Base-by-base conservation (phyloP, 2,113 vertebrate genomes). In the Regulus satrapa region DNA sequence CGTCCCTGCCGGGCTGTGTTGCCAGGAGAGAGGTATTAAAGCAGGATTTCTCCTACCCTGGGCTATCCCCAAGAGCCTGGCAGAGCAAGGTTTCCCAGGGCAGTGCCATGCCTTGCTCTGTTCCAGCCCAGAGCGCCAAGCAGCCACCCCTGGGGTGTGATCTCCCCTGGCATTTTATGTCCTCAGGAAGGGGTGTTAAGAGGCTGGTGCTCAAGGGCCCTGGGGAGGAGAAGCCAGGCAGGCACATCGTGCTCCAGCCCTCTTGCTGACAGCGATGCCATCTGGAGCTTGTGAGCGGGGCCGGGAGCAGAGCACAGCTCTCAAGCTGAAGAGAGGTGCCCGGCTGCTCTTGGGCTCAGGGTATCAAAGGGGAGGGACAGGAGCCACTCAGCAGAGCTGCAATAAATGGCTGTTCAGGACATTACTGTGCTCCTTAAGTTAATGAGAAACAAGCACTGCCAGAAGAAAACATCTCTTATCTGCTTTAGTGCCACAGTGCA, bases 401-500 rank as follows among this genome's bases (percentile, higher is more conserved):
- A 43, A 7, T 93, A 78, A 95, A 89, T 91, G 93, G 63, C 66
- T 97, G 96, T 95, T 97, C 91, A 87, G 97, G 95, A 95, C 91
- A 85, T 96, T 92, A 94, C 69, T 67, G 67, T 93, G 90, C 95
- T 97, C 91, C 96, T 97, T 67, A 97, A 94, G 94, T 97, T 98
- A 97, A 97, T 98, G 96, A 98, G 97, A 95, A 95, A 94, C 67
- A 95, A 97, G 97, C 79, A 48, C 92, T 89, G 92, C 96, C 94
- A 94, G 97, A 97, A 97, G 95, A 96, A 97, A 97, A 94, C 94
- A 89, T 95, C 93, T 96, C 95, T 96, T 97, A 93, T 95, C 97
- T 97, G 95, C 96, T 97, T 95, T 95, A 96, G 93, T 96, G 92
- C 95, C 82, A 96, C 96, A 87, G 94, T 92, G 95, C 97, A 94